Percentiles rank a stretch among this genome's conserved stretches.
phyloP scores from a whole-genome alignment of 1,140 invertebrate genomes.

The Diabrotica virgifera region DNA sequence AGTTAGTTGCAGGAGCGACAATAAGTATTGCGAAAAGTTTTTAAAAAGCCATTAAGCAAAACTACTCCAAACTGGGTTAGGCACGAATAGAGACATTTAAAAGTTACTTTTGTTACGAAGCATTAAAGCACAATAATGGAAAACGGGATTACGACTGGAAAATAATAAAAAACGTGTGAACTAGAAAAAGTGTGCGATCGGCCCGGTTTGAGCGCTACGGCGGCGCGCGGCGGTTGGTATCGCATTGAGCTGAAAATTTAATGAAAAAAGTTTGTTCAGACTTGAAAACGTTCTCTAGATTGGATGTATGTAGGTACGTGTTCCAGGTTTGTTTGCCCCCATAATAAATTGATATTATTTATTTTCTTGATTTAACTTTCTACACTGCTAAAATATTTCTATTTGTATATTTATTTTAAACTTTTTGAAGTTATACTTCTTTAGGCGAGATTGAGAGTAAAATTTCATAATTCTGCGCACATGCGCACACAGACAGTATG shows the following conservation, averaged over 20 bases:
- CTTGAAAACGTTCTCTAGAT: not conserved
- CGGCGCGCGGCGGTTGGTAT: too few species aligned
- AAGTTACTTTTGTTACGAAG: conserved; percentile 10
- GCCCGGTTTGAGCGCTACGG: too few species aligned
- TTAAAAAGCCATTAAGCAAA: conserved; percentile 15
- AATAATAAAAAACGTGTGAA: not conserved
- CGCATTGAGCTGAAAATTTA: not conserved
- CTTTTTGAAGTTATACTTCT: too few species aligned
- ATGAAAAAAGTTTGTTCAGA: not conserved
- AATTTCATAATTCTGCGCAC: too few species aligned
- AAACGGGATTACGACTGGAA: conserved; percentile 6
- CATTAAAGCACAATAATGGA: conserved; percentile 15
- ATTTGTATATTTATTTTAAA: too few species aligned
- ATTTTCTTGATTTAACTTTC: too few species aligned
- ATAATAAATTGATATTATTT: too few species aligned
- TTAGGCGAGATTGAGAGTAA: too few species aligned
- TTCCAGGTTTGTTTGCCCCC: too few species aligned
- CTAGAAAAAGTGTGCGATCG: not conserved
- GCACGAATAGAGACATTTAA: conserved; percentile 13
- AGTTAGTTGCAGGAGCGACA: not conserved
- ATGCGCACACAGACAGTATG: too few species aligned
- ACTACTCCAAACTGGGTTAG: conserved; percentile 15
- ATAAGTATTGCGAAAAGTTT: conserved; percentile 11
- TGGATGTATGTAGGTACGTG: too few species aligned
- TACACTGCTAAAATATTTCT: too few species aligned